Conservation (phyloP, 2,888 invertebrate species). For the Eretmocerus hayati region DNA sequence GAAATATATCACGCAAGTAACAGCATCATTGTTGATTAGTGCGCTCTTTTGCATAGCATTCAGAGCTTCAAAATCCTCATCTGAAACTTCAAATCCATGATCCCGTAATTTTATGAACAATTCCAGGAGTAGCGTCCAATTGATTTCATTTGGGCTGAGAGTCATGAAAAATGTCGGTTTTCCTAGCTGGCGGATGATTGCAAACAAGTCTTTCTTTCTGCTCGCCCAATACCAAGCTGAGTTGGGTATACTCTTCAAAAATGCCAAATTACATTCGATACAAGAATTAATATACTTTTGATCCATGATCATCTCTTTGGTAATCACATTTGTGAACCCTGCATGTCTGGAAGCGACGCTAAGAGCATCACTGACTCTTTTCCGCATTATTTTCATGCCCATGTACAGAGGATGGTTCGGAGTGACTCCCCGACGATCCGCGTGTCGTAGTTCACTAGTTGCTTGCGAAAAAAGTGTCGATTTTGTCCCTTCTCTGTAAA, state of each 20-base stretch:
- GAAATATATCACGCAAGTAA: too few relatives aligned
- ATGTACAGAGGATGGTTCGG: constrained; percentile 32
- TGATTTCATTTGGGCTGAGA: constrained; percentile 43
- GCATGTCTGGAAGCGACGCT: constrained; percentile 31
- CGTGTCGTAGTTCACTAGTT: constrained; percentile 28
- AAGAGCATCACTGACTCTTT: too few relatives aligned
- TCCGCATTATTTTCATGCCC: constrained; percentile 29
- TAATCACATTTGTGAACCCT: constrained; percentile 30
- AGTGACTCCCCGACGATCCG: constrained; percentile 32
- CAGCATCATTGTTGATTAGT: too few relatives aligned
- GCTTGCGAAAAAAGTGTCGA: too few relatives aligned
- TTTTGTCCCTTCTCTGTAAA: constrained; percentile 14
- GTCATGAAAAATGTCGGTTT: constrained; percentile 41
- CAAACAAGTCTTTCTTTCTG: constrained; percentile 41
- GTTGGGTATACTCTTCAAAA: constrained; percentile 32
- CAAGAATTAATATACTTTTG: constrained; percentile 32
- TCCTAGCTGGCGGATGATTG: constrained; percentile 43
- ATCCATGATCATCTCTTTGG: constrained; percentile 31
- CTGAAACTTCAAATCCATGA: too few relatives aligned
- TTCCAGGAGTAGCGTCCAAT: too few relatives aligned
- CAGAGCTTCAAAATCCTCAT: too few relatives aligned
- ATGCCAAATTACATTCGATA: constrained; percentile 38
- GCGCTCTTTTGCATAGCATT: too few relatives aligned
- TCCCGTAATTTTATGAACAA: too few relatives aligned
- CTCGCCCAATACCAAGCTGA: constrained; percentile 24